Base-by-base conservation (phyloP, 2,797 vertebrate genomes). In the Bucorvus abyssinicus region DNA sequence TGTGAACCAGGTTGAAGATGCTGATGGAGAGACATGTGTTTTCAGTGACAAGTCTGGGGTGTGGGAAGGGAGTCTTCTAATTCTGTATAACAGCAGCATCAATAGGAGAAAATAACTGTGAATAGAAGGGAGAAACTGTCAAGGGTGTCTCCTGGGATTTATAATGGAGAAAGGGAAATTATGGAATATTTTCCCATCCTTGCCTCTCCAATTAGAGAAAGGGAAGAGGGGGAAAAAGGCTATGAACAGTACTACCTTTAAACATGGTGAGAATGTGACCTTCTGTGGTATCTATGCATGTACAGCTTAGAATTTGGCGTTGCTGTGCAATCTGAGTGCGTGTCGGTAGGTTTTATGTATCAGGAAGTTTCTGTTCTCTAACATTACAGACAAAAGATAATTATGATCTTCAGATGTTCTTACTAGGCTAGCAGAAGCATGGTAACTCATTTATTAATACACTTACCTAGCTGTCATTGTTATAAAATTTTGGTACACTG, bases 51-150 rank as follows among this genome's bases (percentile, higher is more conserved):
- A 67, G 34, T 57, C 16, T 34, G 12, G 45, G 36, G 27, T 34
- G 30, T 12, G n/a, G 12, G 38, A 26, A 29, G 18, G 29, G 6
- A 24, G 27, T 60, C 32, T 12, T 71, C 64, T 57, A 9, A 21
- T 40, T 45, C 18, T 18, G 15, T 32, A 3, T 8, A 67, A 60
- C 4, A 53, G 27, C 52, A 65, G 11, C 0, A 0, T 52, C 24
- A 23, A 16, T 47, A 26, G 14, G 18, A 81, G 47, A 29, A 55
- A 83, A 17, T 65, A 53, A 32, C 32, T 5, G 14, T 7, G 2
- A 45, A 21, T 68, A 73, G 12, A 38, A 49, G 60, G 49, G 36
- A 67, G 27, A 61, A 71, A 24, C 30, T 49, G 30, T 26, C 27
- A 49, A 60, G 40, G 22, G 5, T 5, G 4, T 73, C 9, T 30